A percentile compares a stretch with the other conserved stretches of the same genome.
phyloP scores from a whole-genome alignment of 2,888 invertebrate genomes.

The Athalia cordata region DNA sequence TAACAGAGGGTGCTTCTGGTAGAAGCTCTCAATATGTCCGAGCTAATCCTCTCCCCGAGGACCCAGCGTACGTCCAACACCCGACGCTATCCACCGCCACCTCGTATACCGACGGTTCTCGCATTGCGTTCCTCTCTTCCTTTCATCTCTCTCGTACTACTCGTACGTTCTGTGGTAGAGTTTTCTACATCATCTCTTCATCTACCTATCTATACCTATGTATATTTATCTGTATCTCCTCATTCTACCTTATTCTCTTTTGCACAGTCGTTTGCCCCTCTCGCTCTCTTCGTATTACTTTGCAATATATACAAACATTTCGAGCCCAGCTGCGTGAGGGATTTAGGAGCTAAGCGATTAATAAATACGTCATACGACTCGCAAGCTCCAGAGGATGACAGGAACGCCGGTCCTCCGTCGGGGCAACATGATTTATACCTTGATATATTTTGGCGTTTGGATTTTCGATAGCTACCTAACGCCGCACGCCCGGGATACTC shows the following conservation, averaged over 20 bases:
- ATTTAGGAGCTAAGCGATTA: slow-evolving; percentile 71
- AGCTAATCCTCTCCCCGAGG: slow-evolving; percentile 67
- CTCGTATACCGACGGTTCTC: not conserved
- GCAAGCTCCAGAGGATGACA: slow-evolving; percentile 41
- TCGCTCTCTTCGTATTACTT: slow-evolving; percentile 56
- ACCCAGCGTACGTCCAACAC: slow-evolving; percentile 45
- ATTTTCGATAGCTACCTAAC: slow-evolving; percentile 54
- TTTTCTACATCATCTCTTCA: slow-evolving; percentile 43
- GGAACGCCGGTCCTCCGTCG: slow-evolving; percentile 23
- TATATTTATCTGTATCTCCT: slow-evolving; percentile 16
- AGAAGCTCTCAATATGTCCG: slow-evolving; percentile 68
- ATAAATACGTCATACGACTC: slow-evolving; percentile 65
- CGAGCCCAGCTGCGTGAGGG: slow-evolving; percentile 69
- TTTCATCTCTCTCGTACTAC: not conserved
- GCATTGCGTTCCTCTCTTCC: not conserved
- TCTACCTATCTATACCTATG: slow-evolving; percentile 13
- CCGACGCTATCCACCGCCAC: slow-evolving; percentile 9
- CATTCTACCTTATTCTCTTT: not conserved
- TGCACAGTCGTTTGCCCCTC: not conserved
- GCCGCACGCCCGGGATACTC: not conserved
- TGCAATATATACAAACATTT: slow-evolving; percentile 68
- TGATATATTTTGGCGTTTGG: slow-evolving; percentile 60
- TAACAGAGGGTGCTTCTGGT: slow-evolving; percentile 57
- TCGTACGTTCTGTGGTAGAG: too few species aligned
- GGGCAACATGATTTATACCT: slow-evolving; percentile 57